Base-by-base conservation (phyloP, 2,797 vertebrate species). In the Syngnathus rostellatus region DNA sequence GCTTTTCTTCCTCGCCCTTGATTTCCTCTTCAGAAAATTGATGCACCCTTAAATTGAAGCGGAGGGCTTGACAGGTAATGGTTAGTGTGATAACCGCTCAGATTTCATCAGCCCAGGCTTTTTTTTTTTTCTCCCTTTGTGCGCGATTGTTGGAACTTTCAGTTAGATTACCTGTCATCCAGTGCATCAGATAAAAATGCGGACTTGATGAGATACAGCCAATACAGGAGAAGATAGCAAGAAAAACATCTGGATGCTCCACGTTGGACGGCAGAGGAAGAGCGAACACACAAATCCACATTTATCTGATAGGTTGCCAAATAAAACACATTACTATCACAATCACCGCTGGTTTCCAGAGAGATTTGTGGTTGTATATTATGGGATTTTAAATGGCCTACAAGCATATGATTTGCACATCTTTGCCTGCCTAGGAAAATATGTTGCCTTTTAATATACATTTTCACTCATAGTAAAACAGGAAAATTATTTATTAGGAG, bases 1-100 rank as follows among this genome's bases (percentile, higher is more conserved):
- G 90, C 94, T 95, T 96, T 98, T 96, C 95, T 96, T 94, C 93
- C 93, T 94, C 91, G 93, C 92, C 94, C 94, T 98, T 98, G 95
- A 96, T 96, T 98, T 99, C 94, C 94, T 98, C 96, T 98, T 98
- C 95, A 96, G 95, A 97, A 98, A 98, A 98, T 96, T 95, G 94
- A 98, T 97, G 94, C 91, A 90, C 94, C 93, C 93, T 95, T 95
- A 97, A 96, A 98, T 95, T 95, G 94, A 98, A 96, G 94, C 94
- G 83, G 93, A 94, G 94, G 89, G 91, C 91, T 94, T 96, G 96
- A 96, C 96, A 98, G 96, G 95, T 96, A 95, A 98, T 98, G 94
- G 95, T 98, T 96, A 95, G 93, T 93, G 92, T 94, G 94, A 98
- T 98, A 96, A 98, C 96, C 95, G 93, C 94, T 95, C 93, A 94